Evolutionary conservation across 2,113 vertebrate species (phyloP), one percentile per base, ranked within the genome.

Genomic region (Coracopsis vasa): DNA sequence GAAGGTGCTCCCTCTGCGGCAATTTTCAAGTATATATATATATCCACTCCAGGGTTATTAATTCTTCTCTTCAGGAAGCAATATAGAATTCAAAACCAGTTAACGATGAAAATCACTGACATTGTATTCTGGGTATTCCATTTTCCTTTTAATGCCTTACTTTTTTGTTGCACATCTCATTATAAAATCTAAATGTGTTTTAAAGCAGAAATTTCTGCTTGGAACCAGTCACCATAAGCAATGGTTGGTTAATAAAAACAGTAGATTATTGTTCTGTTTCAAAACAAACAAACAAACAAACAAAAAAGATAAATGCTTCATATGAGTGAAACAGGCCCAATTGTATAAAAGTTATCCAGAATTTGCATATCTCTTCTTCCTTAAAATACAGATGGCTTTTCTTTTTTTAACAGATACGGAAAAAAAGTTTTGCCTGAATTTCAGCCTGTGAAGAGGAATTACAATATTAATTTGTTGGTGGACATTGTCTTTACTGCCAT

Each of bases 11-110:
- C 7, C 10, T 33, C 10, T 25, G 7, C 5, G 45, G 28, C 12
- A 5, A 0, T 65, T 73, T 75, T 74, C 8, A 27, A 23, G n/a
- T n/a, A 20, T 1, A 0, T 37, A 45, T 29, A 6, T 29, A 18
- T 42, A 70, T 64, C 10, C 23, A 44, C 19, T 35, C 7, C 33
- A 70, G 9, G 8, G 7, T 73, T 85, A 64, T 56, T 79, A 62
- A 31, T 39, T 79, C 15, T 87, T 62, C 16, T 71, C 12, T 75
- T 77, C 33, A 48, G 25, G 23, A 88, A 77, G 21, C 35, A 61
- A 54, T 28, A 25, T 1, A 84, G 21, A 42, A 74, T 58, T 80
- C 24, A 54, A 11, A 71, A 28, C 2, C 92, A 67, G 58, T 11
- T 3, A 91, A 74, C 23, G 6, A 4, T 50, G 29, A 79, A 79